phyloP scores from a whole-genome alignment of 2,888 invertebrate species.

The Himalopsyche tibetana region DNA sequence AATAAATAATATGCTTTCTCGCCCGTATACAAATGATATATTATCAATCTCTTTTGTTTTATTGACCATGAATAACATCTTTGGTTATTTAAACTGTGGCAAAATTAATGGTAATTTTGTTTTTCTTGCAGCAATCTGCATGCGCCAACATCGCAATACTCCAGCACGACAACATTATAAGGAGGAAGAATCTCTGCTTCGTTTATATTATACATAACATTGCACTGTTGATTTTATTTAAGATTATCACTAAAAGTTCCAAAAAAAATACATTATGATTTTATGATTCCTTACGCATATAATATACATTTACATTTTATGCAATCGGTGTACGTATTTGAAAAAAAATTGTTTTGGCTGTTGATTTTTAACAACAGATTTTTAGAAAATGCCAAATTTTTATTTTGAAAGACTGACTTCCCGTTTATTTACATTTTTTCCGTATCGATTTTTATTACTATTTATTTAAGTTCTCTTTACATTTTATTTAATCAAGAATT shows the following conservation, averaged over 20 bases:
- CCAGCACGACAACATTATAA: slow-evolving; percentile 1
- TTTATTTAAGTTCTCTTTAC: slow-evolving; percentile 13
- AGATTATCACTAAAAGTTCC: not conserved
- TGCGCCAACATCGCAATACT: slow-evolving; percentile 27
- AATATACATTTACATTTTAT: not conserved
- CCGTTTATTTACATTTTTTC: slow-evolving; percentile 33
- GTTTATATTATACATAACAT: slow-evolving; percentile 2
- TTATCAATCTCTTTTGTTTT: too few relatives aligned
- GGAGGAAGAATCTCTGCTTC: slow-evolving; percentile 28
- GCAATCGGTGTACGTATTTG: not conserved
- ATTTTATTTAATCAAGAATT: slow-evolving; percentile 25
- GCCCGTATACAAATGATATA: too few relatives aligned
- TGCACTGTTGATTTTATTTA: not conserved
- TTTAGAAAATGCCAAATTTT: slow-evolving; percentile 44
- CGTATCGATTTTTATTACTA: slow-evolving; percentile 29
- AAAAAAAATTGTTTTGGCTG: slow-evolving; percentile 1
- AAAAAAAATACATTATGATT: slow-evolving; percentile 32
- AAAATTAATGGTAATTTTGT: not conserved
- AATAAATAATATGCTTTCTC: too few relatives aligned
- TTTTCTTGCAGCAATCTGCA: slow-evolving; percentile 7
- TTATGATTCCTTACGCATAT: slow-evolving; percentile 10
- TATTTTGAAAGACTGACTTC: slow-evolving; percentile 46
- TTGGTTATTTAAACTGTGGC: too few relatives aligned
- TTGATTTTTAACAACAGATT: slow-evolving; percentile 7
- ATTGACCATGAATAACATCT: too few relatives aligned